Base-by-base conservation (phyloP, 1,140 invertebrate genomes). In the Leptonema lineaticorne region DNA sequence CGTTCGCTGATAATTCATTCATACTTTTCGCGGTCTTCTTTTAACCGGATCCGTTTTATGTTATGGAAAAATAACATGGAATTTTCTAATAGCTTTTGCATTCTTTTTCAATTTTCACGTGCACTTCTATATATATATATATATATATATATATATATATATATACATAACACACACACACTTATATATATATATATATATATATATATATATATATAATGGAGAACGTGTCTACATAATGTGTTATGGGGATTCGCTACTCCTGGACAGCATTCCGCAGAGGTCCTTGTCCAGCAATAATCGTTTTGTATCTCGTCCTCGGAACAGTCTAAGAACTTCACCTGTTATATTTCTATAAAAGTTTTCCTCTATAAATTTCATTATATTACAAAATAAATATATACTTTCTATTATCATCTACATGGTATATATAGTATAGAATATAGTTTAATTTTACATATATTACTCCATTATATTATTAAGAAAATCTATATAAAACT, bases 251-350 rank as follows among this genome's bases (percentile, higher is more conserved):
- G 50, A 53, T 53, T 53, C 50, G 50, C 50, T 53, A 53, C 50
- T 24, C 18, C 50, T 53, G 18, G 50, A 53, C 50, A 22, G 50
- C 50, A 53, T 53, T 53, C 50, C 50, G 50, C 50, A 53, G 50
- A 53, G 50, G 50, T 53, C 50, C 50, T 53, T 53, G 50, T 53
- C 50, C 50, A 53, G 50, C 50, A 53, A 53, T 53, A 53, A 53
- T 53, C 50, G 50, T 53, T 53, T n/a, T 24, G 50, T 53, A 53
- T 53, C 50, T 53, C 50, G 50, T 53, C 50, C 50, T 53, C 30
- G 11, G 16, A 41, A 41, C 37, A 16, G 37, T 41, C 50, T 53
- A 53, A 20, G 27, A 53, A 22, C 50, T 53, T 53, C 50, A 53
- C 50, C 22, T 53, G 50, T 53, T 53, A 41, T 41, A 41, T 41